Base-by-base conservation (phyloP, 2,888 invertebrate species). In the Limenitis camilla region DNA sequence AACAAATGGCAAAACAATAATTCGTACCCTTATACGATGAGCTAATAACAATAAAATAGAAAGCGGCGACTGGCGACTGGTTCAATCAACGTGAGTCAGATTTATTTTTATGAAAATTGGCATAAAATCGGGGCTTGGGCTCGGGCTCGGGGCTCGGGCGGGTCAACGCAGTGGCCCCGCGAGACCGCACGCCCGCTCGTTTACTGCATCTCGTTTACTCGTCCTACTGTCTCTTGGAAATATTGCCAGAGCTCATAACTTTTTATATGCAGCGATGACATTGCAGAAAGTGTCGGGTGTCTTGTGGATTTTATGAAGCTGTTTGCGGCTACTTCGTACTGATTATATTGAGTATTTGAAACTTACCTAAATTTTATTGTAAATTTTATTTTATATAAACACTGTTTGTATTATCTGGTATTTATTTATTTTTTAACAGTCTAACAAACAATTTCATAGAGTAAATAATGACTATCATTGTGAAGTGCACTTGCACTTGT, bases 51-150 rank as follows among this genome's bases (percentile, higher is more conserved):
- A 87, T 87, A 87, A 87, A 87, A 85, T 83, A 85, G 86, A 83
- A 78, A 81, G 69, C 72, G 68, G 72, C 72, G 78, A 76, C 67
- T 62, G 84, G 78, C 73, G 85, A 85, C 84, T 83, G 85, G 86
- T 87, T 87, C 87, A 87, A 87, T 87, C 87, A 87, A 81, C 81
- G 78, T 72, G 74, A 78, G 74, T 77, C 86, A 80, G 87, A 87
- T 87, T 87, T 87, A 87, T 87, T 87, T 87, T 87, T 87, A 87
- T 87, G 87, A 87, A 87, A 85, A 87, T 87, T 87, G 86, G 87
- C 85, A 87, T 87, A 86, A 86, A 87, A 80, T 78, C 80, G 19
- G 19, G 19, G 19, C 19, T 19, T 19, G 19, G 19, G 19, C 19
- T 19, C 19, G 19, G 3, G 19, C 19, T 19, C 19, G 19, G 19